Evolutionary conservation across 2,888 invertebrate species (phyloP).

Genomic region (Standfussiana lucernea): DNA sequence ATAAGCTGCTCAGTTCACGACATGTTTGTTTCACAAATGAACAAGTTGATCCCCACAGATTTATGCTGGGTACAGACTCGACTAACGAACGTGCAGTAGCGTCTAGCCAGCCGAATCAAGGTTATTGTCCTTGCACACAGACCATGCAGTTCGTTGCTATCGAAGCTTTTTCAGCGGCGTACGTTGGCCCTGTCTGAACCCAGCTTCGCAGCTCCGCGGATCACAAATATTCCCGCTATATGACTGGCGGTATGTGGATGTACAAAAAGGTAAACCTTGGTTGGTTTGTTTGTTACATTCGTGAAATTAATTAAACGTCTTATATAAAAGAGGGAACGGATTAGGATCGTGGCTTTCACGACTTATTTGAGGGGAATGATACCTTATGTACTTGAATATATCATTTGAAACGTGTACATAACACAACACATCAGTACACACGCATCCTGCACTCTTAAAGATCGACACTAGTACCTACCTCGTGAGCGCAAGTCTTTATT

Average conservation of each 20-base stretch:
- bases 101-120: neutral
- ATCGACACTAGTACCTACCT: neutral
- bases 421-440: neutral
- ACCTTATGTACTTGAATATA: slow-evolving; percentile 6
- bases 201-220: neutral
- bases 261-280: neutral
- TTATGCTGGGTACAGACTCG: neutral
- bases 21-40: slow-evolving; percentile 10
- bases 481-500: neutral
- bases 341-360: slow-evolving; percentile 42
- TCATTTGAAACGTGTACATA: neutral
- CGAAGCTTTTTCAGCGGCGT: slow-evolving; percentile 11
- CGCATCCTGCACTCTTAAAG: neutral
- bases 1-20: neutral
- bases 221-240: neutral
- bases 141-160: slow-evolving; percentile 3
- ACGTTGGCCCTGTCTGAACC: slow-evolving; percentile 2
- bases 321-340: slow-evolving; percentile 51
- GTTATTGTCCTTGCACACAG: slow-evolving; percentile 4
- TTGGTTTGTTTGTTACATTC: too few relatives aligned
- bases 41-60: neutral
- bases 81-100: neutral
- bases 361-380: slow-evolving; percentile 36
- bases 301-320: slow-evolving; percentile 50
- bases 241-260: neutral